Evolutionary conservation across 1,140 invertebrate species (phyloP).

Genomic region (Helicoverpa zea): DNA sequence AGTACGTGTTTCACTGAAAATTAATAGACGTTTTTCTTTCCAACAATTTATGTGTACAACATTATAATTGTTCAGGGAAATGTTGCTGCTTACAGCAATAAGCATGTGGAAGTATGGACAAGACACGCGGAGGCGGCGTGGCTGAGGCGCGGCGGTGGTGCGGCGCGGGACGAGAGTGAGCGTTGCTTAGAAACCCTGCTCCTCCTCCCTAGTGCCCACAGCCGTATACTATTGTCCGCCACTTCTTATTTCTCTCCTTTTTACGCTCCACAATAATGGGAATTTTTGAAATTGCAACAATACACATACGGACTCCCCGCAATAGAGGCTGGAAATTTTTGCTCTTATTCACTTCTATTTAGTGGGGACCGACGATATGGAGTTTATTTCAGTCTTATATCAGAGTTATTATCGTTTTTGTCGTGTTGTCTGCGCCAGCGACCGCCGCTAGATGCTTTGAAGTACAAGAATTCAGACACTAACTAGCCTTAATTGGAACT

Average conservation of each 20-base stretch:
- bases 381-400: conserved; percentile 44
- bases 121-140: background rate
- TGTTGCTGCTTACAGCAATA: conserved; percentile 18
- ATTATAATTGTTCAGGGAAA: conserved; percentile 31
- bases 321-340: conserved; percentile 70
- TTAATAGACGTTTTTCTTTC: conserved; percentile 24
- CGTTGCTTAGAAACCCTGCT: conserved; percentile 64
- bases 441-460: background rate
- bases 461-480: conserved; percentile 33
- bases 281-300: conserved; percentile 84
- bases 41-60: conserved; percentile 19
- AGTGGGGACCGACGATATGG: conserved; percentile 29
- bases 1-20: conserved; percentile 21
- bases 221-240: conserved; percentile 70
- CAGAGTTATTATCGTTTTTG: conserved; percentile 33
- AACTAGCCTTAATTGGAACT: conserved; percentile 38
- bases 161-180: conserved; percentile 37
- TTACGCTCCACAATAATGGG: conserved; percentile 73
- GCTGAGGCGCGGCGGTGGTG: background rate
- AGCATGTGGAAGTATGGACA: conserved; percentile 24
- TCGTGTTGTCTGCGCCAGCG: conserved; percentile 28
- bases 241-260: conserved; percentile 74
- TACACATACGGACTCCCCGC: conserved; percentile 71
- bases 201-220: conserved; percentile 55
- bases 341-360: conserved; percentile 67